phyloP scores from a whole-genome alignment of 2,113 vertebrate species.

The Crocuta crocuta region DNA sequence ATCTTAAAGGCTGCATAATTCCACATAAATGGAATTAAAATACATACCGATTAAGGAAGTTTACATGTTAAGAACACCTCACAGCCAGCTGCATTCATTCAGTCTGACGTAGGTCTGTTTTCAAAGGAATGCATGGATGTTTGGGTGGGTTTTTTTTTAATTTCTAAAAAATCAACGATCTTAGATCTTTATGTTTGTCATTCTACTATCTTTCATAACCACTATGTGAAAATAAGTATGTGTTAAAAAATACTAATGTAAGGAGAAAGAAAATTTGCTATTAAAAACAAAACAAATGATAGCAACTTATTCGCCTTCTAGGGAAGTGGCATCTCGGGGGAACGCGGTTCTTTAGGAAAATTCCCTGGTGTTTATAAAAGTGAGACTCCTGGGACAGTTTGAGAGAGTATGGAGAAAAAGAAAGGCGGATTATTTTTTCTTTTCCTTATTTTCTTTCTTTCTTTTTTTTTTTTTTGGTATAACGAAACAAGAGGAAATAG shows the following conservation, averaged over 20 bases:
- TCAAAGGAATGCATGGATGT: neutral
- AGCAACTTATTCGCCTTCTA: neutral
- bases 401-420: neutral
- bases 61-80: neutral
- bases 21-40: constrained; percentile 30
- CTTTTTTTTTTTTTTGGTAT: neutral
- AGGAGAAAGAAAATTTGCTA: neutral
- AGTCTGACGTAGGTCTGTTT: neutral
- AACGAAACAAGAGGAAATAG: neutral
- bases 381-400: neutral
- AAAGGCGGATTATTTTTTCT: neutral
- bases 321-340: neutral
- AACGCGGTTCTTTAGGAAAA: neutral
- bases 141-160: neutral
- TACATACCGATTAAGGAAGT: neutral
- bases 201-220: neutral
- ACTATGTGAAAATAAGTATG: neutral
- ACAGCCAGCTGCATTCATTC: neutral
- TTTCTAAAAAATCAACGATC: constrained; percentile 41
- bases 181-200: neutral
- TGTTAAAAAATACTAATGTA: neutral
- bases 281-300: neutral
- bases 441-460: neutral
- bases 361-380: neutral
- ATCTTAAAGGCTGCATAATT: constrained; percentile 38